phyloP scores from a whole-genome alignment of 2,797 vertebrate genomes.

The Adelosebastes latens region DNA sequence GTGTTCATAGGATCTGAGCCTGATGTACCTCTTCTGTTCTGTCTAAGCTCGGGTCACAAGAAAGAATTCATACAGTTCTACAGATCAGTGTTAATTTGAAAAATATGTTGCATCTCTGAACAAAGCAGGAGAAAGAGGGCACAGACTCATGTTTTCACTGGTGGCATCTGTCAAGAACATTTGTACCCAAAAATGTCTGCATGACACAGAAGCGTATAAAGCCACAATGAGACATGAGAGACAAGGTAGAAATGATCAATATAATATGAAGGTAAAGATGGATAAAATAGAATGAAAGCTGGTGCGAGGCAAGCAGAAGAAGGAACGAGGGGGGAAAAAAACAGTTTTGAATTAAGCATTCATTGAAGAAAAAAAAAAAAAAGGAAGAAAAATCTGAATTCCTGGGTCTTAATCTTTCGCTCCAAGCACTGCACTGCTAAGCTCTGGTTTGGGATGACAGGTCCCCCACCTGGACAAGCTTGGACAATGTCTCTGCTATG shows the following conservation, averaged over 20 bases:
- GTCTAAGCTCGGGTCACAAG: constrained; percentile 34
- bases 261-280: constrained; percentile 72
- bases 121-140: constrained; percentile 53
- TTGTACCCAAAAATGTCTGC: constrained; percentile 59
- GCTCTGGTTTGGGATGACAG: constrained; percentile 88
- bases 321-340: constrained; percentile 30
- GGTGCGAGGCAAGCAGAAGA: constrained; percentile 52
- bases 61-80: constrained; percentile 38
- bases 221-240: constrained; percentile 47
- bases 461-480: constrained; percentile 90
- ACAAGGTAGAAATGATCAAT: constrained; percentile 72
- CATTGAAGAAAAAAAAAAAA: constrained; percentile 62
- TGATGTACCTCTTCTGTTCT: constrained; percentile 37
- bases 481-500: constrained; percentile 88
- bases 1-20: constrained; percentile 10
- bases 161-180: constrained; percentile 56
- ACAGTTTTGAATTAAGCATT: constrained; percentile 82
- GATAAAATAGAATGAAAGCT: constrained; percentile 71
- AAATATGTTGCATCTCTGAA: constrained; percentile 51
- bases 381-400: constrained; percentile 70
- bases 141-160: constrained; percentile 20
- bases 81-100: constrained; percentile 51
- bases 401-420: constrained; percentile 85
- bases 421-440: constrained; percentile 83
- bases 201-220: constrained; percentile 67